Evolutionary conservation across 2,888 invertebrate genomes (phyloP).

Genomic region (Caenorhabditis macrosperma): DNA sequence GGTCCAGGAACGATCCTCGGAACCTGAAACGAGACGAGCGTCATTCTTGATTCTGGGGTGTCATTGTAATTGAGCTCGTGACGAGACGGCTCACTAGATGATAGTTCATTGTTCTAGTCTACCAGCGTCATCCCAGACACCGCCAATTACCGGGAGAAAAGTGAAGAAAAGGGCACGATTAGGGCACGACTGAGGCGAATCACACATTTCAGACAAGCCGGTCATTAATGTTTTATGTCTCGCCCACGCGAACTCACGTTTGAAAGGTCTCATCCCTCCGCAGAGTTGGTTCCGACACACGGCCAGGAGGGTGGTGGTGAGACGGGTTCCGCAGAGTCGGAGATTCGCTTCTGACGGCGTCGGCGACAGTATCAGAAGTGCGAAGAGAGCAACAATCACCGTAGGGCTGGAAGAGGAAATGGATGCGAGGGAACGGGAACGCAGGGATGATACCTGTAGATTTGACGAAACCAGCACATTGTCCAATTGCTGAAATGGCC

Average conservation of each 20-base stretch:
- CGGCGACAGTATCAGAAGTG: conserved; percentile 35
- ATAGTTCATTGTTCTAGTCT: background rate
- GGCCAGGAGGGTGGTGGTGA: conserved; percentile 69
- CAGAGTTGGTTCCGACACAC: conserved; percentile 74
- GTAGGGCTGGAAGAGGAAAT: conserved; percentile 10
- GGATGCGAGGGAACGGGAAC: background rate
- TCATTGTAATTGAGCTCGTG: background rate
- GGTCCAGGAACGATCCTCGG: conserved; percentile 17
- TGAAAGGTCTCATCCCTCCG: conserved; percentile 62
- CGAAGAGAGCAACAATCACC: conserved; percentile 15
- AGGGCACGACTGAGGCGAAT: conserved; percentile 5
- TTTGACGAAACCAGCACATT: conserved; percentile 44
- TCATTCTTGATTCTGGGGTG: background rate
- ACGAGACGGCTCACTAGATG: background rate
- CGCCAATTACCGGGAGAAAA: background rate
- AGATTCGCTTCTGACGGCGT: conserved; percentile 62
- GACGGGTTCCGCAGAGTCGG: conserved; percentile 74
- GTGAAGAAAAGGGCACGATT: conserved; percentile 14
- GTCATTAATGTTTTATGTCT: conserved; percentile 12
- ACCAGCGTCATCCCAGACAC: conserved; percentile 3
- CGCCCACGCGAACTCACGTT: conserved; percentile 50
- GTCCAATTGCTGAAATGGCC: conserved; percentile 32
- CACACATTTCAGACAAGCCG: background rate
- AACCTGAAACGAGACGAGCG: conserved; percentile 21
- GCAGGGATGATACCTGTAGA: conserved; percentile 30